Base-by-base conservation (phyloP, 30 jellyfish, hydroid and myxozoan species). In the Mastigias papua region DNA sequence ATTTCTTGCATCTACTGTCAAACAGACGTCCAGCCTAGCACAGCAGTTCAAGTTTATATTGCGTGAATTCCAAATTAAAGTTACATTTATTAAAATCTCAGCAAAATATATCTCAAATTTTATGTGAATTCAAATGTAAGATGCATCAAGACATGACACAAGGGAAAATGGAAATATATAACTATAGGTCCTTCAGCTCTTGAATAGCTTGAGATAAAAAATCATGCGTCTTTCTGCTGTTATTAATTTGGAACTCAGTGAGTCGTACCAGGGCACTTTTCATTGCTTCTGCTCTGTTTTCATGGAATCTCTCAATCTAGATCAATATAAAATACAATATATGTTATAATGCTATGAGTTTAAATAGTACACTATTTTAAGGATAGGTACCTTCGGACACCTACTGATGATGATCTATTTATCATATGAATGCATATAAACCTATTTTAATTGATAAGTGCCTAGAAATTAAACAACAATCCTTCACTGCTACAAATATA, bases 221-320 rank as follows among this genome's bases (percentile, higher is more conserved):
- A 35, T 77, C 93, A 31, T 35, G 66, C 19, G 97, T 81, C 27
- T 68, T 86, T 31, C 66, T 25, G 76, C 87, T 79, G 76, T 81
- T 81, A 3, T 93, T 82, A 33, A 87, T 84, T 26, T 93, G 93
- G 61, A 58, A 77, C 90, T 87, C 93, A 0, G 98, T 97, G 9
- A 93, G 77, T 5, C 34, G 67, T 11, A 48, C 61, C 37, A 93
- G 63, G 13, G 96, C 85, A n/a, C 50, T 84, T 48, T 84, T 80
- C 66, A 81, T 71, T 16, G 74, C 80, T 25, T 68, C 81, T 37
- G 83, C 66, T 61, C 98, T 67, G 60, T 86, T 76, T 65, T 70
- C 64, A 63, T 73, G 92, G 74, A 91, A 91, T 57, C 48, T 48
- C 69, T 78, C 82, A 9, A 76, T 75, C 98, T 91, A 37, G 81